These are phyloP conservation scores for Sminthurides bifidus DNA, from an alignment of 1,140 invertebrate species.

Conservation along the genomic window DNA sequence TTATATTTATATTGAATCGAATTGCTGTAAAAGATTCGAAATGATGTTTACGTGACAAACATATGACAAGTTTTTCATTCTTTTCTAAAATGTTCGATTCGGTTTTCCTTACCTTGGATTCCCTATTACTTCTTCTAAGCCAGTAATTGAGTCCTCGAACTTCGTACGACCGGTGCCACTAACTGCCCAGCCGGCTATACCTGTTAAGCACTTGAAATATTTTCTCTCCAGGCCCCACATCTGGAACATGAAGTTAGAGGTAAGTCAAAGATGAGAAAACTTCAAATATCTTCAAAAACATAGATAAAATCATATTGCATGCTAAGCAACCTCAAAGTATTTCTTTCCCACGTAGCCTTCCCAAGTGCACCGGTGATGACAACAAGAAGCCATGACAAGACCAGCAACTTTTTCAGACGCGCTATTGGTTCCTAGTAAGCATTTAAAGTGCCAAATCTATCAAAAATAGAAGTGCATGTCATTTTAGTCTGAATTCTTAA, in stretches of 20 bases:
- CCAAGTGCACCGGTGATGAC: slow-evolving; percentile 71
- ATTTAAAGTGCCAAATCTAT: slow-evolving; percentile 58
- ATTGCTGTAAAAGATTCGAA: too few relatives aligned
- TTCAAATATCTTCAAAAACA: slow-evolving; percentile 5
- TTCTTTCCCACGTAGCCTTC: slow-evolving; percentile 53
- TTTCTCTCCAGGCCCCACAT: slow-evolving; percentile 44
- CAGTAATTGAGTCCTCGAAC: slow-evolving; percentile 5
- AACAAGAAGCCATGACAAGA: slow-evolving; percentile 66
- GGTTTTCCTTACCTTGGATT: slow-evolving; percentile 14
- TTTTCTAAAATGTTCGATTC: background rate
- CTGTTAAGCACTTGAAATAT: slow-evolving; percentile 64
- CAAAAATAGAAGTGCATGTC: background rate
- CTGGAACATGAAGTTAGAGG: slow-evolving; percentile 33
- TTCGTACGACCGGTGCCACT: slow-evolving; percentile 47
- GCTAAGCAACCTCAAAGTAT: slow-evolving; percentile 42
- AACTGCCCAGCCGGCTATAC: slow-evolving; percentile 72
- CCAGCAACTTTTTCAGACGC: slow-evolving; percentile 42
- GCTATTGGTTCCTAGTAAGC: slow-evolving; percentile 41
- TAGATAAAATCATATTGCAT: too few relatives aligned
- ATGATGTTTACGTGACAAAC: too few relatives aligned
- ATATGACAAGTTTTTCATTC: background rate
- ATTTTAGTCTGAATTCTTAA: background rate
- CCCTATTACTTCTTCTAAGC: background rate
- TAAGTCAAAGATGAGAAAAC: background rate
- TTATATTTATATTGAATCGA: too few relatives aligned